Evolutionary conservation across 1,140 invertebrate species (phyloP).

Genomic region (Drosophila willistoni): DNA sequence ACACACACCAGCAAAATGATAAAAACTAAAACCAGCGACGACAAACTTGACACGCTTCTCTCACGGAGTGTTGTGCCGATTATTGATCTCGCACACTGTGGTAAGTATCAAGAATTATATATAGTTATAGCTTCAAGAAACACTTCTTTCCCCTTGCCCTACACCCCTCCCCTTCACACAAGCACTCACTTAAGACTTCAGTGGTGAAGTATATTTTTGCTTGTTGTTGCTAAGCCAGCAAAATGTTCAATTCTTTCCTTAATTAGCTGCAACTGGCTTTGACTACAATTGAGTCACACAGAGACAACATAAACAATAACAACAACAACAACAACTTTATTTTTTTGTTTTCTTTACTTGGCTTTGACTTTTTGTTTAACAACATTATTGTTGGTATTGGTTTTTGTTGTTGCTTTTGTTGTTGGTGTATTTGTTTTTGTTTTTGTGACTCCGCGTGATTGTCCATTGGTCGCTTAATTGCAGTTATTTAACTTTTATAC

Average conservation of each 20-base stretch:
- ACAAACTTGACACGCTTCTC: constrained; percentile 86
- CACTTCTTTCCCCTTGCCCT: no score
- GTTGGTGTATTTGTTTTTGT: not conserved
- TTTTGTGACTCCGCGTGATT: constrained; percentile 36
- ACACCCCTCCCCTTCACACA: not conserved
- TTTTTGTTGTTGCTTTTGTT: constrained; percentile 9
- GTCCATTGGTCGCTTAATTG: constrained; percentile 48
- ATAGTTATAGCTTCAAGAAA: not conserved
- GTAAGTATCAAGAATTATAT: constrained; percentile 84
- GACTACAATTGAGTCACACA: constrained; percentile 4
- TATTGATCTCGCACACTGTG: constrained; percentile 89
- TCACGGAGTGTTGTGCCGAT: constrained; percentile 89
- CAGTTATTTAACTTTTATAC: constrained; percentile 46
- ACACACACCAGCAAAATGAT: constrained; percentile 65
- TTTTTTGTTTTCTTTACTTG: constrained; percentile 2
- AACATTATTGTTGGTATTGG: constrained; percentile 9
- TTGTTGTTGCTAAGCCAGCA: constrained; percentile 39
- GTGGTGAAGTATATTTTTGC: not conserved
- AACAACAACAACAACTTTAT: no score
- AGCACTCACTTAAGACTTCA: constrained; percentile 17
- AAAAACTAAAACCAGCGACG: constrained; percentile 63
- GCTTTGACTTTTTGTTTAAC: constrained; percentile 21
- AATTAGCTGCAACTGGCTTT: constrained; percentile 30
- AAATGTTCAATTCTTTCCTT: constrained; percentile 8
- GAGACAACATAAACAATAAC: not conserved